phyloP scores from a whole-genome alignment of 1,140 invertebrate species.

The Drosophila ambigua region DNA sequence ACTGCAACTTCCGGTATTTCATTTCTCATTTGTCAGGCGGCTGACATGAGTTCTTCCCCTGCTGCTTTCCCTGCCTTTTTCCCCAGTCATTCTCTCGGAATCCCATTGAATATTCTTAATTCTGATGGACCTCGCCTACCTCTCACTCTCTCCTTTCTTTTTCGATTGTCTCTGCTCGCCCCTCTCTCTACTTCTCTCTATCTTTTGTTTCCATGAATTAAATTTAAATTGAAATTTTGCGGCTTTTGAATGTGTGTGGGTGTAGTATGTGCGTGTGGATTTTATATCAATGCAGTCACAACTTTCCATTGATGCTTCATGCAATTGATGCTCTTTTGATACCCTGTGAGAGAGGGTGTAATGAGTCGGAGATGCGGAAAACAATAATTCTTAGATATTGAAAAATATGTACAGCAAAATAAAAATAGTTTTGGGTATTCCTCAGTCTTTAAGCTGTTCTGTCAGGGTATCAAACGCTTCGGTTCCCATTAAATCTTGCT shows the following conservation, averaged over 20 bases:
- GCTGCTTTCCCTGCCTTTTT: background rate
- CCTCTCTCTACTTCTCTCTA: too few species aligned
- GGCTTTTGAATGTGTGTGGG: constrained; percentile 25
- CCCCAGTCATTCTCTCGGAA: constrained; percentile 30
- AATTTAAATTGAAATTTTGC: constrained; percentile 72
- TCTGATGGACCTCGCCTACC: background rate
- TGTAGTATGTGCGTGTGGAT: constrained; percentile 25
- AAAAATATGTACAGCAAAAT: too few species aligned
- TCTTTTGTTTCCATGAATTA: constrained; percentile 41
- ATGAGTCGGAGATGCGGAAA: too few species aligned
- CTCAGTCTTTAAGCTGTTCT: background rate
- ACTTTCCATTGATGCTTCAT: background rate
- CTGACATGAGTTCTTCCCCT: background rate
- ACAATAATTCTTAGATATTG: too few species aligned
- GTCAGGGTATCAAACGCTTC: too few species aligned
- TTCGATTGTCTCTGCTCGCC: too few species aligned
- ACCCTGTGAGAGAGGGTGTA: background rate
- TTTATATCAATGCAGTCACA: constrained; percentile 57
- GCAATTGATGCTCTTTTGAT: background rate
- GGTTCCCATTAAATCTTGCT: too few species aligned
- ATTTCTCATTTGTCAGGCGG: constrained; percentile 49
- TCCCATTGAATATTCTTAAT: constrained; percentile 21
- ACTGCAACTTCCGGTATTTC: constrained; percentile 74
- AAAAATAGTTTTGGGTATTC: too few species aligned
- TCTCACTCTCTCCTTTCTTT: constrained; percentile 1